phyloP scores from a whole-genome alignment of 2,888 invertebrate genomes.

The Glomeris marginata region DNA sequence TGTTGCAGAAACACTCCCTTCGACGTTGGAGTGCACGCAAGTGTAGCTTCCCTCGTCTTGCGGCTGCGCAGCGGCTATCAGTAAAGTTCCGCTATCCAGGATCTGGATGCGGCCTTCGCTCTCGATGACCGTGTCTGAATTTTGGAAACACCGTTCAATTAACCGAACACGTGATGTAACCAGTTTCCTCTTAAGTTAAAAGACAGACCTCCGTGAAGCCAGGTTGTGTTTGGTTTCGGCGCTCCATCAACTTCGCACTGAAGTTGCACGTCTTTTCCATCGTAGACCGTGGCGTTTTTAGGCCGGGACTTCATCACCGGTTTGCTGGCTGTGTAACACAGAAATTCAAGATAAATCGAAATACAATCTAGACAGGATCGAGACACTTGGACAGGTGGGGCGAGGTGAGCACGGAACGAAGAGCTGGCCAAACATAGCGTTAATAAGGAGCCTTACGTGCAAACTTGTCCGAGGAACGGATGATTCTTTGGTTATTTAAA shows the following conservation, averaged over 20 bases:
- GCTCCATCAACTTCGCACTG: constrained; percentile 81
- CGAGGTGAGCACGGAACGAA: too few relatives aligned
- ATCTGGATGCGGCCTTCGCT: constrained; percentile 62
- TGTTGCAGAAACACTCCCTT: constrained; percentile 67
- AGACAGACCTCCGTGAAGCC: constrained; percentile 74
- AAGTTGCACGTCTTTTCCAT: constrained; percentile 82
- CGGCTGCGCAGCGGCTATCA: constrained; percentile 69
- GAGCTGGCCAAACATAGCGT: too few relatives aligned
- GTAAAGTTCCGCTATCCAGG: constrained; percentile 68
- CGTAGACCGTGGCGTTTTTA: constrained; percentile 72
- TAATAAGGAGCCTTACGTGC: too few relatives aligned
- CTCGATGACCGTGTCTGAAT: constrained; percentile 14
- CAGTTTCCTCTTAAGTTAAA: too few relatives aligned
- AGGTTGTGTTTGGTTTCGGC: constrained; percentile 76
- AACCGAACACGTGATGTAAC: too few relatives aligned
- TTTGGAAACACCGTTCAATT: too few relatives aligned
- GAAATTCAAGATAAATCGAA: too few relatives aligned
- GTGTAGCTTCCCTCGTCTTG: constrained; percentile 78
- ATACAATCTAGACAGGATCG: constrained; percentile 7
- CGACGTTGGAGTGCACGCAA: constrained; percentile 75
- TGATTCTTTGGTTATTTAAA: too few relatives aligned
- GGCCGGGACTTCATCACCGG: constrained; percentile 75
- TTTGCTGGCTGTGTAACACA: constrained; percentile 53
- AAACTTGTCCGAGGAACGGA: too few relatives aligned
- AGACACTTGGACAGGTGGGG: too few relatives aligned